Conservation (phyloP, 1,140 invertebrate species). For the Trichoplusia ni region DNA sequence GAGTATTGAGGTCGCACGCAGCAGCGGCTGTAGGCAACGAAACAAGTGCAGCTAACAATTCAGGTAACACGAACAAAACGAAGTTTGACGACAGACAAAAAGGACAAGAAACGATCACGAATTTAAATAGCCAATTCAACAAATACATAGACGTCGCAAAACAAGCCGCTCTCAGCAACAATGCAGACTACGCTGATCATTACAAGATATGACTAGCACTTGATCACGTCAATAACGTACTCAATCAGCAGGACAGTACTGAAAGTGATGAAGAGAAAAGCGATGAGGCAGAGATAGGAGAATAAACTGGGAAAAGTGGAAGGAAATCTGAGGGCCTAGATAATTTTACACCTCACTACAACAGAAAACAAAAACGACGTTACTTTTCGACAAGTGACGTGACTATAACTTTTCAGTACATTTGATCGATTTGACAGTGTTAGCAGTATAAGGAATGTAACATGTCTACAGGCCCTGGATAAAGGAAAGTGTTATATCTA, state of each 20-base stretch:
- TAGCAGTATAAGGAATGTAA: no score
- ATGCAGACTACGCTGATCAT: conserved; percentile 48
- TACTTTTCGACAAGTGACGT: no score
- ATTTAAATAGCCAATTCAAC: conserved; percentile 41
- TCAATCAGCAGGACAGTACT: neutral
- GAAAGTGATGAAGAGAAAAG: neutral
- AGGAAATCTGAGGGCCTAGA: no score
- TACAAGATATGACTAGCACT: conserved; percentile 7
- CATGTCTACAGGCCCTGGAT: no score
- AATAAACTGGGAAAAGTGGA: no score
- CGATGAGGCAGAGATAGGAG: no score
- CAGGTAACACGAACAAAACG: conserved; percentile 40
- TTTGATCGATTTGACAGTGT: no score
- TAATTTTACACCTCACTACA: no score
- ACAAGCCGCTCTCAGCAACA: conserved; percentile 48
- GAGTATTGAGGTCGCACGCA: conserved; percentile 47
- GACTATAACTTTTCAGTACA: no score
- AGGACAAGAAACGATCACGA: conserved; percentile 37
- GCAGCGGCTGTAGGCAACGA: conserved; percentile 41
- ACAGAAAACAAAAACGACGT: no score
- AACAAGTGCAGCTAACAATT: conserved; percentile 38
- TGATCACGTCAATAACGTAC: neutral
- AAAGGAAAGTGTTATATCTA: no score
- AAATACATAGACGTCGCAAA: conserved; percentile 53
- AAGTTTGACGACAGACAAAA: conserved; percentile 41